Percentiles rank a stretch among this genome's conserved stretches.
phyloP scores from a whole-genome alignment of 2,888 invertebrate genomes.

The Dione juno region DNA sequence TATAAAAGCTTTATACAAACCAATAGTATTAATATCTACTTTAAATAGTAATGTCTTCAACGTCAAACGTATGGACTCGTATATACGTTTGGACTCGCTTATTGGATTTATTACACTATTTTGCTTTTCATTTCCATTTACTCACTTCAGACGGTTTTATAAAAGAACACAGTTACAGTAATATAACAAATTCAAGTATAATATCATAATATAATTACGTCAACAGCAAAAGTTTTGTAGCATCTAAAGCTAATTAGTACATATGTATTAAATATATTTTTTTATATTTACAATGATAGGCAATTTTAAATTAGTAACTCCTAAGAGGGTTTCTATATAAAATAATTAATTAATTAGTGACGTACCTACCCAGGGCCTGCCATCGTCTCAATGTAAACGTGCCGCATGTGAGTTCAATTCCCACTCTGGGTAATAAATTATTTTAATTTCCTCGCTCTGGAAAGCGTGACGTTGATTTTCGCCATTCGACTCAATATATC shows the following conservation, averaged over 20 bases:
- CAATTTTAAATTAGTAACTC: neutral
- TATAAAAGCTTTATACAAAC: conserved; percentile 19
- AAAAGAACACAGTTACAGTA: conserved; percentile 17
- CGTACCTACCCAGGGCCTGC: too few species aligned
- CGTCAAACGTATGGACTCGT: conserved; percentile 18
- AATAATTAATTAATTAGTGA: neutral
- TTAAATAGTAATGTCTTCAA: conserved; percentile 35
- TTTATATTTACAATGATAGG: neutral
- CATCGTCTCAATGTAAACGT: too few species aligned
- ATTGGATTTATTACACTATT: conserved; percentile 36
- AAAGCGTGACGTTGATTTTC: too few species aligned
- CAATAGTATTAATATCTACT: conserved; percentile 33
- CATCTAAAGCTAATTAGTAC: neutral
- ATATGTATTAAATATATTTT: neutral
- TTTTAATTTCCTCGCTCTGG: too few species aligned
- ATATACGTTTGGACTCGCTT: conserved; percentile 22
- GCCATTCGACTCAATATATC: too few species aligned
- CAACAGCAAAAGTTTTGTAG: neutral
- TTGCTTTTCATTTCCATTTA: conserved; percentile 35
- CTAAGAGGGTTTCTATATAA: neutral
- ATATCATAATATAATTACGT: neutral
- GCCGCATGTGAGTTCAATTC: too few species aligned
- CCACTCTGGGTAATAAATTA: too few species aligned
- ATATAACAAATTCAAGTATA: conserved; percentile 5
- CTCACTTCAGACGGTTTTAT: conserved; percentile 24